Base-by-base conservation (phyloP, 2,113 vertebrate genomes). In the Dryoscopus gambensis region DNA sequence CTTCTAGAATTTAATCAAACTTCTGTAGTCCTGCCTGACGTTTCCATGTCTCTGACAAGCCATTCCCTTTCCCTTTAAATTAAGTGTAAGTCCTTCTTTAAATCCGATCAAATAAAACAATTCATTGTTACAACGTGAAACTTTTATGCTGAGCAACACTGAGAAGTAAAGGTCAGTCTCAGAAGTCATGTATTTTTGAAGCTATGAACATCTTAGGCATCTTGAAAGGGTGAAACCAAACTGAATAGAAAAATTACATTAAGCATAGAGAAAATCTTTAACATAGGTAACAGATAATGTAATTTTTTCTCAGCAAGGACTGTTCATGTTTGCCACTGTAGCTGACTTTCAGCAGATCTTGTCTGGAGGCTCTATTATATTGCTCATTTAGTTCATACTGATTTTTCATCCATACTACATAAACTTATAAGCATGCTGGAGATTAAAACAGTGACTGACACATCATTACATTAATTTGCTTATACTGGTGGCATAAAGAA, bases 391-490 rank as follows among this genome's bases (percentile, higher is more conserved):
- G 16, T 62, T 55, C 44, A 8, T 79, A 90, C 25, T 60, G 12
- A 31, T 25, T 92, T 91, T 89, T 95, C 50, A 77, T 95, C 81
- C 67, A 64, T 90, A 40, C 19, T n/a, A 27, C 16, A 25, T 18
- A 47, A 74, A 74, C 20, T 74, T 62, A 76, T 75, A 97, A 90
- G 18, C 50, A 85, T 50, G 21, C 37, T 60, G 56, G 47, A 89
- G 30, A 84, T 40, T 73, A 93, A 96, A 96, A 62, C 14, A 65
- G 16, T 24, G 11, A 20, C 57, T 93, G 35, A 63, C 15, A 75
- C 27, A 84, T 31, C 46, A 67, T 74, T 90, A 65, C 8, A 47
- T 49, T 95, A 86, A 94, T 95, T 96, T 97, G 23, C 95, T 97
- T 95, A 87, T 90, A 60, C 27, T 64, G 23, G 49, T 68, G 39